Evolutionary conservation across 2,797 vertebrate genomes (phyloP).

Genomic region (Enteromius trimaculatus): DNA sequence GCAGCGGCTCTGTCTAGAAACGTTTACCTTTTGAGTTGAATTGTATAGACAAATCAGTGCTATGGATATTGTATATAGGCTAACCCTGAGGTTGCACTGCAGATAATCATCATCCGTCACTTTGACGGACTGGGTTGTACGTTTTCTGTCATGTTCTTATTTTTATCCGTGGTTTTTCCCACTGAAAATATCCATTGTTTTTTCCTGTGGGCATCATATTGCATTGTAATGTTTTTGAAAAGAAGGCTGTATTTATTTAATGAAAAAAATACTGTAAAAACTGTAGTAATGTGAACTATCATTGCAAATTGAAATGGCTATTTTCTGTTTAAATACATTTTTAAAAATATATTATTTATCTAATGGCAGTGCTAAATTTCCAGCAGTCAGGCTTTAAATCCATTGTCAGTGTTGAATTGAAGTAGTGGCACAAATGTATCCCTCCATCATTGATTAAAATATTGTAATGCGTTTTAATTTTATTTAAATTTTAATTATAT

Average conservation of each 20-base stretch:
- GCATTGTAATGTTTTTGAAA: neutral
- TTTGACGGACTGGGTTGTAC: neutral
- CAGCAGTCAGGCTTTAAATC: neutral
- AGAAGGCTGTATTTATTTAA: neutral
- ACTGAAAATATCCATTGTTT: neutral
- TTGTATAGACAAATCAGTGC: conserved; percentile 39
- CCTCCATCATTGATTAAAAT: neutral
- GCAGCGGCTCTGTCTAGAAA: conserved; percentile 7
- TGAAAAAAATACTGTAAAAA: neutral
- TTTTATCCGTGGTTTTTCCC: conserved; percentile 12
- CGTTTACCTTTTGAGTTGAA: conserved; percentile 17
- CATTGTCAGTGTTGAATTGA: neutral
- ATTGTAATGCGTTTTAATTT: neutral
- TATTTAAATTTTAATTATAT: neutral
- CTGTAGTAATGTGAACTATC: neutral
- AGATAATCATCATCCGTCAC: conserved; percentile 26
- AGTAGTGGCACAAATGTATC: neutral
- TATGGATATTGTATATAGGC: conserved; percentile 16
- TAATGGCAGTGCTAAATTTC: neutral
- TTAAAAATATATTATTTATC: neutral
- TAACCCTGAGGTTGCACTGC: conserved; percentile 10
- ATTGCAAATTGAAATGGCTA: neutral
- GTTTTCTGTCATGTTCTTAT: neutral
- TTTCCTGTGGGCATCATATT: neutral
- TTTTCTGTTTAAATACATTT: neutral